A percentile compares a stretch with the other conserved stretches of the same genome.
These are phyloP conservation scores for Trinectes maculatus DNA, from an alignment of 2,113 vertebrate genomes.

Conservation along the genomic window DNA sequence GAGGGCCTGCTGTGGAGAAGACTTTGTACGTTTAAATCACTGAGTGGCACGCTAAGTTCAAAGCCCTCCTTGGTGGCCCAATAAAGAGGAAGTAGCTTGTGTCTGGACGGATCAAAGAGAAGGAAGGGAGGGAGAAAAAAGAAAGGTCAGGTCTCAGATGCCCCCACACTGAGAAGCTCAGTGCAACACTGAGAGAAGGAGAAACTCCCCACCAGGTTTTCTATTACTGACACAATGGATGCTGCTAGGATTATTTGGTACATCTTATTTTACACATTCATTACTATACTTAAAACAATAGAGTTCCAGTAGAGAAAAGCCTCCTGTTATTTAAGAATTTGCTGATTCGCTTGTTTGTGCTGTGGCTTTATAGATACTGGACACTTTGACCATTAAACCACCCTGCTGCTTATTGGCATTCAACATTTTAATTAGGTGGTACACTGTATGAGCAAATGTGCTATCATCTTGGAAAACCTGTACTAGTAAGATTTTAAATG, in stretches of 20 bases:
- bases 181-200: constrained; percentile 41
- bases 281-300: not conserved
- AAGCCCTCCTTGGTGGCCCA: constrained; percentile 74
- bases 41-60: constrained; percentile 74
- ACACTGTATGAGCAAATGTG: not conserved
- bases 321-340: not conserved
- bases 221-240: constrained; percentile 55
- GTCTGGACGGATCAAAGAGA: constrained; percentile 79
- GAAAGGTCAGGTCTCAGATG: constrained; percentile 79
- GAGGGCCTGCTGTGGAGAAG: constrained; percentile 40
- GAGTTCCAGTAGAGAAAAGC: not conserved
- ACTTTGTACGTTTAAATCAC: constrained; percentile 68
- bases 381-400: not conserved
- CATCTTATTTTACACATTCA: constrained; percentile 26
- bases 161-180: constrained; percentile 59
- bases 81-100: constrained; percentile 69
- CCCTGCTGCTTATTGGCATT: not conserved
- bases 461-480: not conserved
- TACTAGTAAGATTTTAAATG: not conserved
- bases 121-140: constrained; percentile 23
- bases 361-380: not conserved
- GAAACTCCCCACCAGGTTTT: constrained; percentile 62
- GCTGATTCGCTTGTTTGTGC: not conserved
- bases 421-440: not conserved
- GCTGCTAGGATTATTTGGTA: constrained; percentile 16